Evolutionary conservation across 2,888 invertebrate species (phyloP).

Genomic region (Cosmopolites sordidus): DNA sequence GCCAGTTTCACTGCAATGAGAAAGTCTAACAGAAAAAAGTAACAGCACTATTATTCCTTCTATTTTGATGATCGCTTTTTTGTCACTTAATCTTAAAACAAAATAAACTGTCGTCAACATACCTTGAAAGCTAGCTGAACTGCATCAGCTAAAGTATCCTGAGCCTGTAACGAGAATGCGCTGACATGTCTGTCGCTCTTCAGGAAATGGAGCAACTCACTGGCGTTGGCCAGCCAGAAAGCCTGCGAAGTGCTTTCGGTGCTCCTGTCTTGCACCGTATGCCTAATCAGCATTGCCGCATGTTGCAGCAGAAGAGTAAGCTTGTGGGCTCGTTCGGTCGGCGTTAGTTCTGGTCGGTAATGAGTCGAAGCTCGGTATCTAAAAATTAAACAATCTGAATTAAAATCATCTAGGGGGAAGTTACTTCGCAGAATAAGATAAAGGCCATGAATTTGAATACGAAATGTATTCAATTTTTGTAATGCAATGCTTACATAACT

Average conservation of each 20-base stretch:
- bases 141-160: constrained; percentile 88
- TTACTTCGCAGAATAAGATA: too few relatives aligned
- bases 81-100: background rate
- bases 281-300: constrained; percentile 80
- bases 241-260: constrained; percentile 82
- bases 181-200: constrained; percentile 93
- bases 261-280: constrained; percentile 66
- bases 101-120: background rate
- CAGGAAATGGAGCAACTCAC: constrained; percentile 91
- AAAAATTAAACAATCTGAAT: background rate
- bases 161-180: constrained; percentile 86
- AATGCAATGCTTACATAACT: too few relatives aligned
- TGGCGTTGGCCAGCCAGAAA: constrained; percentile 97
- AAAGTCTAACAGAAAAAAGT: too few relatives aligned
- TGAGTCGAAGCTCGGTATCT: constrained; percentile 87
- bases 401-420: too few relatives aligned
- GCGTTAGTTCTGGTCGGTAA: constrained; percentile 87
- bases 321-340: constrained; percentile 87
- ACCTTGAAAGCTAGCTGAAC: constrained; percentile 84
- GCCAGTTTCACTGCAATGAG: too few relatives aligned
- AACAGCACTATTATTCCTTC: too few relatives aligned
- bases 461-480: too few relatives aligned
- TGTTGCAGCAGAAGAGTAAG: constrained; percentile 86
- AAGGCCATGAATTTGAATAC: too few relatives aligned
- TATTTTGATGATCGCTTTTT: background rate